Base-by-base conservation (phyloP, 2,888 invertebrate species). In the Tanaodytes sp. region DNA sequence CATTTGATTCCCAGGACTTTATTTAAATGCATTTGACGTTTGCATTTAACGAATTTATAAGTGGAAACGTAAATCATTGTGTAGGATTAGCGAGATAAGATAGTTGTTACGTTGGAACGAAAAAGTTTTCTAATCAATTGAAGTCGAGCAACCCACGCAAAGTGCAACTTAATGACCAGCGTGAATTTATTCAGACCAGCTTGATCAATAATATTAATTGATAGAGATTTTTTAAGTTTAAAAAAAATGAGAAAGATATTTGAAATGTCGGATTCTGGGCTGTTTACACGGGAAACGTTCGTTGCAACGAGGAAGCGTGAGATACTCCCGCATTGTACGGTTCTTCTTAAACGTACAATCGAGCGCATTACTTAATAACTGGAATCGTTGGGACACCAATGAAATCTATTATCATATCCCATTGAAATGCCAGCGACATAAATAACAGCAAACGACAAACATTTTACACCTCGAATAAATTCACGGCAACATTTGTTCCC, bases 381-480 rank as follows among this genome's bases (percentile, higher is more conserved):
- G 31, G 62, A 63, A 68, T 46, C 39, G 52, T 63, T 58, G 36
- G 46, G 42, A 48, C 39, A 42, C 52, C 33, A 62, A 62, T 57
- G 46, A 51, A 57, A 51, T 49, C 46, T 23, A 58, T 68, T 63
- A 67, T 67, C 62, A 57, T 61, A 55, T 59, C 37, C 54, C 31
- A 37, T 58, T 52, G 37, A 49, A 55, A 23, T 18, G 14, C 36
- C 20, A 1, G 15, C 6, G n/a, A 39, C 61, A 57, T 57, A 57
- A 67, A 67, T 67, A 61, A 67, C 20, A 15, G 40, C 57, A 30
- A 23, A 62, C 57, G 61, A 67, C 51, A 67, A 67, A 67, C 45
- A 62, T 57, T 61, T 67, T 61, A 67, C 67, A 67, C 67, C 66
- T 67, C 43, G 43, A 55, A 48, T 59, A 14, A 33, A 55, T 52